Conservation (phyloP, 2,888 invertebrate species). For the Leucophora obtusa region DNA sequence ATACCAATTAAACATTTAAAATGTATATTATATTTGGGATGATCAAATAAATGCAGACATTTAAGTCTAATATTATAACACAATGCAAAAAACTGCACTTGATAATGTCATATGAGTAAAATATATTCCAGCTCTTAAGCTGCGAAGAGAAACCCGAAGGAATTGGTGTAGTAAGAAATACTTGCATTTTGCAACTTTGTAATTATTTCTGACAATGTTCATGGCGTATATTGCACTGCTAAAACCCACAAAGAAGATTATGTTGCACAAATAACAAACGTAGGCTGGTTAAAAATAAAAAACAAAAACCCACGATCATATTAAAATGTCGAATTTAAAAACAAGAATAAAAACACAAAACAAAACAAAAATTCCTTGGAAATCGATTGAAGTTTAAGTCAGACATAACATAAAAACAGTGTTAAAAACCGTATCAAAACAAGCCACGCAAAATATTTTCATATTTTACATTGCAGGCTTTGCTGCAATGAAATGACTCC, state of each 20-base stretch:
- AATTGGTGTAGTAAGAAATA: neutral
- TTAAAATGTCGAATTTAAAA: conserved; percentile 39
- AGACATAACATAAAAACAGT: conserved; percentile 23
- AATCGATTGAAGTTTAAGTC: conserved; percentile 52
- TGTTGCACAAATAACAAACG: conserved; percentile 51
- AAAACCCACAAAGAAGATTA: conserved; percentile 33
- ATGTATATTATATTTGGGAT: neutral
- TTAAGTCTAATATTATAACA: conserved; percentile 26
- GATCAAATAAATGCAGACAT: conserved; percentile 18
- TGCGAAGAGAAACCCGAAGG: neutral
- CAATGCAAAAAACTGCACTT: conserved; percentile 49
- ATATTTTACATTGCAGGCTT: conserved; percentile 13
- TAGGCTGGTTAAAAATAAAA: conserved; percentile 49
- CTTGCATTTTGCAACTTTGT: conserved; percentile 48
- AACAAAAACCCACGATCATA: conserved; percentile 50
- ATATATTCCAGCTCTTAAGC: neutral
- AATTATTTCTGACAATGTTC: conserved; percentile 43
- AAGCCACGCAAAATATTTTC: conserved; percentile 67
- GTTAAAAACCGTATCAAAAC: conserved; percentile 68
- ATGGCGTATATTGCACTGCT: conserved; percentile 7
- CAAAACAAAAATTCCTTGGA: conserved; percentile 50
- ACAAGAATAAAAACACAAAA: conserved; percentile 10
- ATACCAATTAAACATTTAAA: too few species aligned
- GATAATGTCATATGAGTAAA: conserved; percentile 55
- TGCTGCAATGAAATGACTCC: neutral